Percentiles rank a stretch among this genome's conserved stretches.
Evolutionary conservation across 1,140 invertebrate species (phyloP).

Genomic region (Arctopsyche grandis): DNA sequence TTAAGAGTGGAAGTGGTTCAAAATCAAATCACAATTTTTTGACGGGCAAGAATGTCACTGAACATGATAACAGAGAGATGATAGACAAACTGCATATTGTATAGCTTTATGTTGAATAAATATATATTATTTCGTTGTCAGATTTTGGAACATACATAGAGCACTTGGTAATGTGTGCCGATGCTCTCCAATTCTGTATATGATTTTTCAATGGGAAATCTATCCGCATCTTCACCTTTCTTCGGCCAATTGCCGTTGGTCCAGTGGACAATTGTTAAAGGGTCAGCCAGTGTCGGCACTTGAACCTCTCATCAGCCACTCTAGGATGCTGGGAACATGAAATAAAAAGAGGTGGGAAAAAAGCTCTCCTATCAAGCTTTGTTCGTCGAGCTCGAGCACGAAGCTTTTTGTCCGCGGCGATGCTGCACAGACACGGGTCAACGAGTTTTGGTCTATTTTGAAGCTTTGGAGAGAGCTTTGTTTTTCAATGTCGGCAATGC

Average conservation of each 20-base stretch:
- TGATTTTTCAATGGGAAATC: too few relatives aligned
- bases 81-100: too few relatives aligned
- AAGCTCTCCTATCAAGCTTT: not conserved
- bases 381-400: not conserved
- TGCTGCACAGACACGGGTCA: not conserved
- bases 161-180: too few relatives aligned
- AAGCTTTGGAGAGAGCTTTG: not conserved
- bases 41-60: too few relatives aligned
- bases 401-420: not conserved
- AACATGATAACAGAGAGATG: too few relatives aligned
- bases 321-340: not conserved
- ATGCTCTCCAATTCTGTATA: too few relatives aligned
- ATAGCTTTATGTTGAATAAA: too few relatives aligned
- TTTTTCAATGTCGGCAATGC: not conserved
- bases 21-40: too few relatives aligned
- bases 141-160: too few relatives aligned
- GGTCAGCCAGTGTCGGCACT: slow-evolving; percentile 38
- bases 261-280: slow-evolving; percentile 39
- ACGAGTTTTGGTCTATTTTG: not conserved
- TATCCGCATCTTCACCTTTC: not conserved
- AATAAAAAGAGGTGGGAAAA: not conserved
- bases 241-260: slow-evolving; percentile 14
- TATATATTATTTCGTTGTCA: too few relatives aligned
- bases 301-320: slow-evolving; percentile 13
- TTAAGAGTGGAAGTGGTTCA: too few relatives aligned